Evolutionary conservation across 2,888 invertebrate genomes (phyloP), one percentile per base, ranked within the genome.

Genomic region (Rhagium mordax): DNA sequence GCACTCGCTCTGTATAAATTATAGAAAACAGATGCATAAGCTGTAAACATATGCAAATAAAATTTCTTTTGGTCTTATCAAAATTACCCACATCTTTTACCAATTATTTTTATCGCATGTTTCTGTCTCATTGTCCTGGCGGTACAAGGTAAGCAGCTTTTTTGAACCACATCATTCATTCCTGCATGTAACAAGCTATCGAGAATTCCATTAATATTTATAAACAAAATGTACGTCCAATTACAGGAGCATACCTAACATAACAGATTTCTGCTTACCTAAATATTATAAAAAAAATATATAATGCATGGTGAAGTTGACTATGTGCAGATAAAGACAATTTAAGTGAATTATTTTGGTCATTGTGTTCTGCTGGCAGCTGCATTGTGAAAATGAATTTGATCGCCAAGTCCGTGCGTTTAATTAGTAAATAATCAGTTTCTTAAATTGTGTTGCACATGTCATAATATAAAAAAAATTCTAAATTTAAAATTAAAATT

Each of bases 181-280:
- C 62, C 27, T 70, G 51, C 67, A 57, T 59, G 67, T 18, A 24
- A 21, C 33, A 21, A 15, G 33, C 53, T 20, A 74, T 74, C 73
- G 74, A 60, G 69, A 70, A 69, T 72, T 59, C 51, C 72, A 75
- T 76, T 62, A 78, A 78, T 74, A 76, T 78, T 75, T 74, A 78
- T 76, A 57, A 27, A 66, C 65, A 74, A 71, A 74, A 70, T 73
- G 67, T 72, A 57, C 64, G 66, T 71, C 74, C 74, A 73, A 76
- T 78, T 74, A 76, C 68, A 61, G 49, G 65, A 67, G 70, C 74
- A 53, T 64, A 57, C 61, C 61, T 24, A 49, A 64, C 57, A 64
- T 66, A 60, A 68, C 67, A 68, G 70, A 68, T 71, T 67, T 51
- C 33, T 57, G 47, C 55, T 55, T 55, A 55, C 55, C 55, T 21